Percentiles rank a stretch among this genome's conserved stretches.
Evolutionary conservation across 2,113 vertebrate genomes (phyloP).

Genomic region (Brachypodius melanocephalos): DNA sequence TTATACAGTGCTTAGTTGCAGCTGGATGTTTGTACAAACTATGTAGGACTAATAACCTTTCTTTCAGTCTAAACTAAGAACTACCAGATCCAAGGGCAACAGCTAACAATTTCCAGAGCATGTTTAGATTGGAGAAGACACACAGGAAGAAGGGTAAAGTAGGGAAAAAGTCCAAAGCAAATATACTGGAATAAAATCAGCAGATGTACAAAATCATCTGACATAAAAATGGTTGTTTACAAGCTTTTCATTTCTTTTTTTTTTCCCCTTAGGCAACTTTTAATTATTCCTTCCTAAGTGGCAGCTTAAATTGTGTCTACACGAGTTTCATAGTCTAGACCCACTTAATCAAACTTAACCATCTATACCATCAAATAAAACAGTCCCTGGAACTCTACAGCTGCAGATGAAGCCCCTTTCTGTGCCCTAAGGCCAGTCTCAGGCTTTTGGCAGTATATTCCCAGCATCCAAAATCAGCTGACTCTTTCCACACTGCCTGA

Average conservation of each 20-base stretch:
- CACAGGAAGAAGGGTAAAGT: constrained; percentile 30
- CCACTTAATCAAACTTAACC: neutral
- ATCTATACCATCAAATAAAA: neutral
- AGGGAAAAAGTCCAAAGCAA: constrained; percentile 17
- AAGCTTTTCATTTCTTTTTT: neutral
- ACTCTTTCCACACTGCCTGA: neutral
- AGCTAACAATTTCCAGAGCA: constrained; percentile 25
- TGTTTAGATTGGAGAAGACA: constrained; percentile 35
- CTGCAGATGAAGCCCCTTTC: neutral
- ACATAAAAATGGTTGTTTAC: neutral
- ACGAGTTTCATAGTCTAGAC: neutral
- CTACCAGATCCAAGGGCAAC: constrained; percentile 2
- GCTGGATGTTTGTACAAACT: neutral
- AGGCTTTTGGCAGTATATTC: neutral
- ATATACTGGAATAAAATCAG: neutral
- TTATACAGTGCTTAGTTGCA: neutral
- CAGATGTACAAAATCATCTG: constrained; percentile 21
- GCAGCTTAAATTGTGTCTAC: neutral
- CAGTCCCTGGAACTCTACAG: neutral
- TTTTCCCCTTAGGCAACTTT: neutral
- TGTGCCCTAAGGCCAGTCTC: neutral
- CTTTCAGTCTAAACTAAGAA: constrained; percentile 5
- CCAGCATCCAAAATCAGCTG: neutral
- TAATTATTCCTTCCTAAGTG: neutral
- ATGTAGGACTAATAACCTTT: neutral